Conservation (phyloP, 2,888 invertebrate genomes). For the Diloba caeruleocephala region DNA sequence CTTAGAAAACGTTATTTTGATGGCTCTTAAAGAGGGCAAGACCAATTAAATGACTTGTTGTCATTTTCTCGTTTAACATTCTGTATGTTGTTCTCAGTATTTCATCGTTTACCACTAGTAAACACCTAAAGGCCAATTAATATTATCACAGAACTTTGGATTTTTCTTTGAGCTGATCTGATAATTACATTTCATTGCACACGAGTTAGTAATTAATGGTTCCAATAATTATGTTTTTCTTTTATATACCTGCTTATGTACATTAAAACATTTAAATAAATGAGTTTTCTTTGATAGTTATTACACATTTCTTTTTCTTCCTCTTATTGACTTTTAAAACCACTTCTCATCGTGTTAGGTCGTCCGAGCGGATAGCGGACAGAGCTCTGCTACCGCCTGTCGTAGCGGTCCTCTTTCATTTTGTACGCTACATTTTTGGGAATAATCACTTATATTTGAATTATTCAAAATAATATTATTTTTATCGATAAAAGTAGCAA, state of each 20-base stretch:
- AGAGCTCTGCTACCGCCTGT: no score
- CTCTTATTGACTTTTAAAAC: background rate
- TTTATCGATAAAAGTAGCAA: no score
- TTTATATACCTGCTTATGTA: constrained; percentile 26
- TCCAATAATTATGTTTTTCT: constrained; percentile 34
- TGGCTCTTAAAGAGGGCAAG: background rate
- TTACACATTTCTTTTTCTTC: constrained; percentile 3
- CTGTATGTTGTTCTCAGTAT: constrained; percentile 2
- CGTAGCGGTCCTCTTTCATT: no score
- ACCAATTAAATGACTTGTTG: background rate
- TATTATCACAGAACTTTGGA: constrained; percentile 1
- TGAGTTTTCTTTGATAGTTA: constrained; percentile 34
- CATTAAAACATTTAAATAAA: constrained; percentile 40
- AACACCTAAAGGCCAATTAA: constrained; percentile 1
- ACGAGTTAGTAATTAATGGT: constrained; percentile 16
- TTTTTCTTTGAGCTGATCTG: constrained; percentile 11
- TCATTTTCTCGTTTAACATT: background rate
- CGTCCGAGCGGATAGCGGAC: no score
- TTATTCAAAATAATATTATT: no score
- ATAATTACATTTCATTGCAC: constrained; percentile 11
- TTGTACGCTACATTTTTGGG: no score
- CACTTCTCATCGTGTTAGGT: no score
- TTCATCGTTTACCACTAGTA: background rate
- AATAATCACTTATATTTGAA: no score
- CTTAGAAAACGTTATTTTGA: constrained; percentile 19